phyloP scores from a whole-genome alignment of 1,140 invertebrate species.

The Tribolium castaneum region DNA sequence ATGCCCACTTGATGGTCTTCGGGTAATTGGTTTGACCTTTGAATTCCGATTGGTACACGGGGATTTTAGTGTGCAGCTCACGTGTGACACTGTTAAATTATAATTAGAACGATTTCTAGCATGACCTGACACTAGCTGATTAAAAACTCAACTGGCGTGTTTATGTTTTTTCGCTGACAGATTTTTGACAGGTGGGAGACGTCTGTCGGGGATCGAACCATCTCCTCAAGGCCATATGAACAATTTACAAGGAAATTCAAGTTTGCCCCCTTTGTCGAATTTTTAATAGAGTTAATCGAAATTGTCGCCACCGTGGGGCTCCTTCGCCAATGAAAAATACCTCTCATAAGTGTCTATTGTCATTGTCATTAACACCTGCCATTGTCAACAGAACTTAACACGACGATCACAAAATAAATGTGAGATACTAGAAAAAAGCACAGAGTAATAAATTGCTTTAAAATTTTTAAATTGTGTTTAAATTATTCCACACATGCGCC shows the following conservation, averaged over 20 bases:
- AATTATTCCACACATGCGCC: background rate
- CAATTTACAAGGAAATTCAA: no score
- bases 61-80: background rate
- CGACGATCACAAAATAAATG: no score
- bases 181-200: constrained; percentile 6
- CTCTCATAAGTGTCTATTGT: no score
- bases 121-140: background rate
- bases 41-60: background rate
- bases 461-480: background rate
- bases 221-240: background rate
- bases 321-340: no score
- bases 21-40: constrained; percentile 11
- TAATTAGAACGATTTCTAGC: constrained; percentile 3
- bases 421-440: no score
- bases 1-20: constrained; percentile 3
- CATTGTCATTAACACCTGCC: no score
- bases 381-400: no score
- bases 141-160: background rate
- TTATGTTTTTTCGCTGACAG: constrained; percentile 12
- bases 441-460: background rate
- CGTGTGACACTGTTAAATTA: constrained; percentile 6
- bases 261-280: no score
- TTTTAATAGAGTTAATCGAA: no score
- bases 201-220: background rate
- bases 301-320: no score